Base-by-base conservation (phyloP, 2,113 vertebrate genomes). In the Mustela lutreola region DNA sequence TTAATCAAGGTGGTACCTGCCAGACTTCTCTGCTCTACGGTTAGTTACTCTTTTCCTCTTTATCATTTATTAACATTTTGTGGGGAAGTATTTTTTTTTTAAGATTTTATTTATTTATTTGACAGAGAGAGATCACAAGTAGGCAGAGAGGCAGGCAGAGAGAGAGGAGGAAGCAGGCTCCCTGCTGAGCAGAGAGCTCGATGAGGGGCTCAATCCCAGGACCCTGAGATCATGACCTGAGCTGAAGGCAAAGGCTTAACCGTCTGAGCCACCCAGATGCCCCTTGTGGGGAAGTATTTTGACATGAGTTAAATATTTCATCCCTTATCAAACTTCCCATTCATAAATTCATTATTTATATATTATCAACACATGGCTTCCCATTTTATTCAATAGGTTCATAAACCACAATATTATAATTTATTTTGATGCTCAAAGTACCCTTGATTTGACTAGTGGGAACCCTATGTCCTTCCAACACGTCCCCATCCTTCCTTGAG, bases 321-420 rank as follows among this genome's bases (percentile, higher is more conserved):
- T 93, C 97, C 53, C 24, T 91, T 82, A 48, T 31, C 83, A 81
- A 71, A 70, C 60, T 89, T 85, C 63, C 28, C 82, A 4, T 82
- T 89, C 88, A 53, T 18, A 62, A 12, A 42, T n/a, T 73, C 26
- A 36, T 63, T 94, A 83, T 58, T 36, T 75, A 28, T 65, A 60
- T 31, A 3, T 94, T 67, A 24, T 45, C 63, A 42, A 53, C 15
- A n/a, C 33, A 4, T 42, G 63, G 12, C 48, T 94, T 85, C 45
- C 39, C 18, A 9, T 45, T 75, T 95, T 67, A 67, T 73, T 84
- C 70, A 60, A 42, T 39, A 80, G 28, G 22, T 28, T 93, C 36
- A 21, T 76, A 76, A 71, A 48, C n/a, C 9, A 62, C 60, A 12
- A 24, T 56, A 22, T 53, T 11, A 58, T 89, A 5, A 50, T 71